A percentile compares a stretch with the other conserved stretches of the same genome.
These are phyloP conservation scores for Megaceryle alcyon DNA, from an alignment of 2,797 vertebrate genomes.

Conservation along the genomic window DNA sequence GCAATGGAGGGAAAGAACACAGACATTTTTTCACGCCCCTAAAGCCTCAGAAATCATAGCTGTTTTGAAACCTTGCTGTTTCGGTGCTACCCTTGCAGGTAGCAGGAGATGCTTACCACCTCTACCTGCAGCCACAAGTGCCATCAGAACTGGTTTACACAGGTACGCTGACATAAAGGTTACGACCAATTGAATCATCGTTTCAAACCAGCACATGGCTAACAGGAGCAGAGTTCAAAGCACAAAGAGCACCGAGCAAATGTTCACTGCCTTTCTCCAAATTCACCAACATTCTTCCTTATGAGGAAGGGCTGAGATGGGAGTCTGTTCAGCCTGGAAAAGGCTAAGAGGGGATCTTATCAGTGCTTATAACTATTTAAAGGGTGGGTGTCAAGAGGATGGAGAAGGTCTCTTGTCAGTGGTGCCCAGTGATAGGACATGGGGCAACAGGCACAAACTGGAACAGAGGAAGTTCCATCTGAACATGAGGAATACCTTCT, in stretches of 20 bases:
- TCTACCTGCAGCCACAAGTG: not conserved
- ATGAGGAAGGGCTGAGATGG: too few species aligned
- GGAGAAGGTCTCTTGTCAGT: too few species aligned
- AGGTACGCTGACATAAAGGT: fast-evolving
- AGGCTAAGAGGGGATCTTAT: too few species aligned
- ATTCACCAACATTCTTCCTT: too few species aligned
- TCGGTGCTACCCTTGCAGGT: not conserved
- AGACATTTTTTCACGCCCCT: not conserved
- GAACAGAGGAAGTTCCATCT: too few species aligned
- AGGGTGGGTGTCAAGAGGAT: too few species aligned
- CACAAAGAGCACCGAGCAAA: fast-evolving
- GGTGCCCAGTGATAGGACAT: too few species aligned
- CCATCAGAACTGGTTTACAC: fast-evolving
- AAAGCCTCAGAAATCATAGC: not conserved
- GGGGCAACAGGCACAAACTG: too few species aligned
- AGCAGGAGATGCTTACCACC: not conserved
- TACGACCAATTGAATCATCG: fast-evolving
- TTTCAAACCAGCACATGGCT: fast-evolving
- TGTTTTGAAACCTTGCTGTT: too few species aligned
- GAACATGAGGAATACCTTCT: too few species aligned
- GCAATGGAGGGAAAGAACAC: fast-evolving
- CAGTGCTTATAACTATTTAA: too few species aligned
- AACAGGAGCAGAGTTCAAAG: fast-evolving
- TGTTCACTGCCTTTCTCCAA: not conserved
- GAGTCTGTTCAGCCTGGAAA: too few species aligned